Percentiles rank a stretch among this genome's conserved stretches.
Evolutionary conservation across 2,888 invertebrate species (phyloP).

Genomic region (Eupithecia abbreviata): DNA sequence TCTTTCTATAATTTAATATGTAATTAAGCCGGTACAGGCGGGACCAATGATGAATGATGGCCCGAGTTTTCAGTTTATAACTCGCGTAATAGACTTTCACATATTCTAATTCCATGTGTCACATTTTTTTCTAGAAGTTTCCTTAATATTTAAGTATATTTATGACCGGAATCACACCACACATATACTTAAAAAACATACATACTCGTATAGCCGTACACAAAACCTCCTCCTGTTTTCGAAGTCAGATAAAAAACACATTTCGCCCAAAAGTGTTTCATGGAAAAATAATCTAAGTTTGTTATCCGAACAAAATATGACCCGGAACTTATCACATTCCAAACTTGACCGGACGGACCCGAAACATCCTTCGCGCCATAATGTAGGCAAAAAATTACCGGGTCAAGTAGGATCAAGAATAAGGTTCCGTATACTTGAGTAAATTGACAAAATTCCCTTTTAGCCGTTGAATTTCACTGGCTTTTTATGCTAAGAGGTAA

Average conservation of each 20-base stretch:
- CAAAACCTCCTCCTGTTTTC: background rate
- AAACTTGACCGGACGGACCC: constrained; percentile 22
- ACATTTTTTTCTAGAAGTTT: too few relatives aligned
- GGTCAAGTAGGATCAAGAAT: constrained; percentile 5
- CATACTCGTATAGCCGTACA: background rate
- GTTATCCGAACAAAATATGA: constrained; percentile 14
- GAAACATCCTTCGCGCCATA: constrained; percentile 25
- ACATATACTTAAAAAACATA: too few relatives aligned
- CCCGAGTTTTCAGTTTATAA: too few relatives aligned
- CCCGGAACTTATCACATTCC: constrained; percentile 17
- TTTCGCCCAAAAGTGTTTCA: background rate
- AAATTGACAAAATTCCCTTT: background rate
- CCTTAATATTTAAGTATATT: too few relatives aligned
- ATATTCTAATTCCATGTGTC: too few relatives aligned
- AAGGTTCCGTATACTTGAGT: background rate
- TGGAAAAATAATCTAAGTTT: constrained; percentile 6
- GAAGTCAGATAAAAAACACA: background rate
- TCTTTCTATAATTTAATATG: too few relatives aligned
- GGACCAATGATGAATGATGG: too few relatives aligned
- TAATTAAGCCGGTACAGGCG: too few relatives aligned
- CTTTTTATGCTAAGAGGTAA: background rate
- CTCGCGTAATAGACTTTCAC: too few relatives aligned
- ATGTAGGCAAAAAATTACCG: constrained; percentile 32
- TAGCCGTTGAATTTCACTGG: background rate
- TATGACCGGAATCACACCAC: too few relatives aligned